phyloP scores from a whole-genome alignment of 1,140 invertebrate genomes.

The Anadara kagoshimensis region DNA sequence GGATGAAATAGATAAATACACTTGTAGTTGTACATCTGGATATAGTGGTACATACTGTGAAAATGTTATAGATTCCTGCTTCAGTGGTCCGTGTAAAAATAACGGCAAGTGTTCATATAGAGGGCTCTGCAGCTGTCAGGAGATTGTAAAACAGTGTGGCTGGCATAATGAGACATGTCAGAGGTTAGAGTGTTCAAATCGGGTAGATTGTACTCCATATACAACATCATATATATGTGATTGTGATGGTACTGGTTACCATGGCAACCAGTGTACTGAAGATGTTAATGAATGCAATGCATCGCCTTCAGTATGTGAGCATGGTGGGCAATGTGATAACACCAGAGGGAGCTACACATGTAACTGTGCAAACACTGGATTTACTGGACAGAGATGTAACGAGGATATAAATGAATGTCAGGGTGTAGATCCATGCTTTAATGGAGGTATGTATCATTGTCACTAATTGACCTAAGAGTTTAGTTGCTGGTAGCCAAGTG shows the following conservation, averaged over 20 bases:
- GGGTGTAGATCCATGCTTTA: conserved; percentile 38
- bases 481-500: no score
- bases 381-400: conserved; percentile 45
- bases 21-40: conserved; percentile 43
- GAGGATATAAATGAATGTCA: conserved; percentile 54
- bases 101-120: conserved; percentile 48
- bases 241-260: conserved; percentile 75
- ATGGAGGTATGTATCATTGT: conserved; percentile 38
- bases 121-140: conserved; percentile 48
- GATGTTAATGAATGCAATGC: conserved; percentile 37
- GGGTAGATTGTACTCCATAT: conserved; percentile 28
- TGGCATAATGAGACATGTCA: conserved; percentile 57
- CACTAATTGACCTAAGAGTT: background rate
- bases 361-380: conserved; percentile 46
- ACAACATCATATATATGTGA: conserved; percentile 77
- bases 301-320: background rate
- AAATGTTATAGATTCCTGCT: conserved; percentile 41
- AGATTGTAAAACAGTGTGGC: conserved; percentile 45
- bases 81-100: conserved; percentile 46
- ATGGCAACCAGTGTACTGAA: conserved; percentile 24
- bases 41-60: conserved; percentile 78
- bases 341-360: conserved; percentile 10
- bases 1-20: conserved; percentile 34
- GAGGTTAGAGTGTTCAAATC: conserved; percentile 30
- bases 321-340: conserved; percentile 20